phyloP scores from a whole-genome alignment of 2,797 vertebrate species.

The Tokudaia tokunoshimensis region DNA sequence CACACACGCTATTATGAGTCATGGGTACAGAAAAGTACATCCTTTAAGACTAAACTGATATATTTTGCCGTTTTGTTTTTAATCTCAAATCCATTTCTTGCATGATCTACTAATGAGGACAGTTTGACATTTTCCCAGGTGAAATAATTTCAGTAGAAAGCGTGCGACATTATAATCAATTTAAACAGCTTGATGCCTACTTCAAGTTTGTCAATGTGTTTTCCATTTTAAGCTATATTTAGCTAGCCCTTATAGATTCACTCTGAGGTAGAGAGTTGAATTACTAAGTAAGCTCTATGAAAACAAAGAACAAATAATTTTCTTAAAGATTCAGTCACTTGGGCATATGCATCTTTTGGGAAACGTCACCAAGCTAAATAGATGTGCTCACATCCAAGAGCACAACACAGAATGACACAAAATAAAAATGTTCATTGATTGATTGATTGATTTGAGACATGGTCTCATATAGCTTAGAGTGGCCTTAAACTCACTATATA shows the following conservation, averaged over 20 bases:
- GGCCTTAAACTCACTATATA: background rate
- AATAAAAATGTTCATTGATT: background rate
- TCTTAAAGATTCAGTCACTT: conserved; percentile 34
- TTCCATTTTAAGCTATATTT: conserved; percentile 84
- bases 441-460: background rate
- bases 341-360: background rate
- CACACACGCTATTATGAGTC: no score
- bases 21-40: background rate
- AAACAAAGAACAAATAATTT: conserved; percentile 74
- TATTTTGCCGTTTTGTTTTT: background rate
- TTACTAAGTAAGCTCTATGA: conserved; percentile 72
- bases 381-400: background rate
- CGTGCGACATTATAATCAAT: conserved; percentile 80
- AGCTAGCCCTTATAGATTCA: conserved; percentile 81
- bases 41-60: background rate
- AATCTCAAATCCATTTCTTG: conserved; percentile 77
- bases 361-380: background rate
- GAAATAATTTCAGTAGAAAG: conserved; percentile 83
- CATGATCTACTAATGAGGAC: conserved; percentile 82
- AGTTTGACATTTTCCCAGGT: conserved; percentile 82
- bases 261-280: conserved; percentile 72
- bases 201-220: conserved; percentile 82
- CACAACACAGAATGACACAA: background rate
- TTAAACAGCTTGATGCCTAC: conserved; percentile 82
- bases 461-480: background rate